A percentile compares a stretch with the other conserved stretches of the same genome.
phyloP scores from a whole-genome alignment of 1,140 invertebrate species.

The Heterodera schachtii region DNA sequence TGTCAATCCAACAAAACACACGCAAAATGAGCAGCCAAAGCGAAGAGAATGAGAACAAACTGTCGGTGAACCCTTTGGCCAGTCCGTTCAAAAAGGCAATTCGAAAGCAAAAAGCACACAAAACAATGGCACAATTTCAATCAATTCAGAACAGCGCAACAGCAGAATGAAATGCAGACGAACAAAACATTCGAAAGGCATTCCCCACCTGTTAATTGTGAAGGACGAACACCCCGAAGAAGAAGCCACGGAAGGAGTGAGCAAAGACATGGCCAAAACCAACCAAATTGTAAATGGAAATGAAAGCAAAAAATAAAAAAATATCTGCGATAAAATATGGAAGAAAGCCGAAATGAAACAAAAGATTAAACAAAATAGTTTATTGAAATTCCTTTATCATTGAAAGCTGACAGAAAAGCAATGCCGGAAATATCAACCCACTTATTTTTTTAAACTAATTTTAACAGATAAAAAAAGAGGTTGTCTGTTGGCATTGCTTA shows the following conservation, averaged over 20 bases:
- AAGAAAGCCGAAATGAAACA: constrained; percentile 48
- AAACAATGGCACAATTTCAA: constrained; percentile 3
- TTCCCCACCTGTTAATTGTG: constrained; percentile 37
- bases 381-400: too few relatives aligned
- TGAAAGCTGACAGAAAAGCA: too few relatives aligned
- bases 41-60: constrained; percentile 36
- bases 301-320: constrained; percentile 72
- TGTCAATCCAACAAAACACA: constrained; percentile 14
- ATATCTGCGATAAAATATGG: background rate
- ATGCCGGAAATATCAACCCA: too few relatives aligned
- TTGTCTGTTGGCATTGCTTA: background rate
- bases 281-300: constrained; percentile 72
- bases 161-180: constrained; percentile 4
- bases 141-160: background rate
- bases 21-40: constrained; percentile 12
- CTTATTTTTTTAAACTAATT: too few relatives aligned
- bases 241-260: background rate
- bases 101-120: constrained; percentile 27
- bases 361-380: too few relatives aligned
- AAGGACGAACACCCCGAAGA: constrained; percentile 13
- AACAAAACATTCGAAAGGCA: constrained; percentile 8
- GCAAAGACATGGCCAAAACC: constrained; percentile 1
- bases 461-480: too few relatives aligned
- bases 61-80: constrained; percentile 52
- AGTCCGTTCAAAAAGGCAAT: constrained; percentile 48